A percentile compares a stretch with the other conserved stretches of the same genome.
These are phyloP conservation scores for Archocentrus centrarchus DNA, from an alignment of 2,113 vertebrate genomes.

Conservation along the genomic window DNA sequence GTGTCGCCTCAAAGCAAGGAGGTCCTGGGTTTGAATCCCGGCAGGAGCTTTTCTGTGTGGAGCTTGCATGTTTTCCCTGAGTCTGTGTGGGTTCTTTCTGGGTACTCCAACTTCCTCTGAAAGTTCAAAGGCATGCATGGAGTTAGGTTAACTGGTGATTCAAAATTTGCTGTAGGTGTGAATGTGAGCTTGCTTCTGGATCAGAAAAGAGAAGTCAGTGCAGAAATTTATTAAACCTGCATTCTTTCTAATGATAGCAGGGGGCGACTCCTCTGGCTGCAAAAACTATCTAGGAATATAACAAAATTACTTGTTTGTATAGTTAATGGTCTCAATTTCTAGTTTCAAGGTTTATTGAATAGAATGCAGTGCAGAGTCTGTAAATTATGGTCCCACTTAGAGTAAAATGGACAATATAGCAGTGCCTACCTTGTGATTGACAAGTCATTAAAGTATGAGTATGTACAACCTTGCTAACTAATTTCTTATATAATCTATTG, in stretches of 20 bases:
- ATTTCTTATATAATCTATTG: not conserved
- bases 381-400: not conserved
- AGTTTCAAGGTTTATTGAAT: too few species aligned
- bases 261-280: not conserved
- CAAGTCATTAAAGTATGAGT: not conserved
- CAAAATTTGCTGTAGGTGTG: not conserved
- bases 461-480: not conserved
- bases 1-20: not conserved
- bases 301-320: too few species aligned
- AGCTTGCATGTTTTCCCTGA: too few species aligned
- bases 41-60: not conserved
- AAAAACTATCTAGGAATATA: too few species aligned
- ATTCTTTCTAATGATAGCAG: not conserved
- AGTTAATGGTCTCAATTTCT: too few species aligned
- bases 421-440: not conserved
- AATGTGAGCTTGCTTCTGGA: not conserved
- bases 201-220: not conserved
- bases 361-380: too few species aligned
- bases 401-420: not conserved
- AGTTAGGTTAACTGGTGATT: not conserved
- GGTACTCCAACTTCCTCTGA: not conserved
- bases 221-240: not conserved
- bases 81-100: too few species aligned
- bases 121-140: not conserved
- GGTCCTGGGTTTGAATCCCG: not conserved